Base-by-base conservation (phyloP, 2,888 invertebrate genomes). In the Lepetodrilus schrolli region DNA sequence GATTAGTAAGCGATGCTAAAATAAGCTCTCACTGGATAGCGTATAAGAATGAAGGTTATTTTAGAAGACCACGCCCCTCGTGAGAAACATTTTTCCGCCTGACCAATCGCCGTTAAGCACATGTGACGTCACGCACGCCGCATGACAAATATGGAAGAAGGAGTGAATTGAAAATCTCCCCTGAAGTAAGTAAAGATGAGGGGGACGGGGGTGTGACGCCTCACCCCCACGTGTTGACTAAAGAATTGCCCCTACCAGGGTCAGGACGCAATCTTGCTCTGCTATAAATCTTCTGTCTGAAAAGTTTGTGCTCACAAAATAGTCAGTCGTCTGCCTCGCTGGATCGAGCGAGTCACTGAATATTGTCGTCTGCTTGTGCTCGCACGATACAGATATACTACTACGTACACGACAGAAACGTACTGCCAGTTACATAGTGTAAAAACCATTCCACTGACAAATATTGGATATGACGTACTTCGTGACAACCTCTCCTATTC, bases 121-220 rank as follows among this genome's bases (percentile, higher is more conserved):
- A n/a, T 17, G 58, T 58, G 58, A 58, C 58, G 58, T 58, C 58
- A 58, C 26, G 34, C 17, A 7, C 4, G 5, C 34, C 26, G 26
- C 34, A 34, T 58, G 58, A 58, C 58, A n/a, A 30, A 58, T 58
- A 58, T 58, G 58, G 58, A 34, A 58, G 34, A 58, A 58, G 58
- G 58, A 34, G 7, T 58, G 58, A 58, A 58, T 58, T 58, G 58
- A 58, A n/a, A 58, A 34, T 58, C 58, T 58, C 58, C 30, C 58
- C 26, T 34, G 30, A 34, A 17, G n/a, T 23, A 30, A 58, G 30
- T 34, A 34, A 30, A 58, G 34, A 58, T 34, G 26, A 58, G 58
- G 26, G 58, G 58, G 58, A 17, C 30, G 58, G 58, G 58, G 58
- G 30, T 17, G 26, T 23, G 26, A 3, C 51, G 30, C 8, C 34